Percentiles rank a stretch among this genome's conserved stretches.
phyloP scores from a whole-genome alignment of 2,888 invertebrate species.

The Eucera pruinosa region DNA sequence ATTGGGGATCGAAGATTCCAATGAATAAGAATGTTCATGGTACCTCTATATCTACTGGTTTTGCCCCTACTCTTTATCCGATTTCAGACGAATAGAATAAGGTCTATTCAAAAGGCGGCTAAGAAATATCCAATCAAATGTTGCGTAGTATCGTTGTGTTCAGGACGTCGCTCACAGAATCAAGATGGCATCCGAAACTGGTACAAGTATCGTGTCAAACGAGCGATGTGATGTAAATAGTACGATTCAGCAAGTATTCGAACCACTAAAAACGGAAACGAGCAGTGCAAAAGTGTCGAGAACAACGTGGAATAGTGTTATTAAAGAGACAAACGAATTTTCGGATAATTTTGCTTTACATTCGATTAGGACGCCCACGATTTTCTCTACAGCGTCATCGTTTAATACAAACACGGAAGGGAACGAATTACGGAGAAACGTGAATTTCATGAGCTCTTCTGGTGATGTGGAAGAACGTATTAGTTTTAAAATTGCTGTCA shows the following conservation, averaged over 20 bases:
- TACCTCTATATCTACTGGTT: constrained; percentile 70
- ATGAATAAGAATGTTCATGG: constrained; percentile 69
- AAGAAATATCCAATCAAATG: constrained; percentile 67
- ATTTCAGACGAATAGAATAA: constrained; percentile 61
- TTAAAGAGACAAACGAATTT: constrained; percentile 51
- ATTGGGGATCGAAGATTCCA: constrained; percentile 66
- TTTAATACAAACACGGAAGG: constrained; percentile 65
- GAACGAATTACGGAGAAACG: constrained; percentile 54
- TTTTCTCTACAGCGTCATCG: constrained; percentile 77
- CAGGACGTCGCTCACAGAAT: constrained; percentile 75
- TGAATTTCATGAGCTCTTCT: constrained; percentile 52
- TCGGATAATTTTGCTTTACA: constrained; percentile 44
- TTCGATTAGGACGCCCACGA: constrained; percentile 78
- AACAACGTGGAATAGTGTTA: constrained; percentile 56
- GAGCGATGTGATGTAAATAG: constrained; percentile 83
- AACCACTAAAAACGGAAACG: constrained; percentile 52
- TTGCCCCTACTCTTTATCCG: constrained; percentile 52
- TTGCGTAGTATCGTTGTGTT: constrained; percentile 72
- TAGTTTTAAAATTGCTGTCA: constrained; percentile 58
- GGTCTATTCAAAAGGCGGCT: constrained; percentile 64
- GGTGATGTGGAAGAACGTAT: constrained; percentile 63
- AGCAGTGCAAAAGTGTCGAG: constrained; percentile 53
- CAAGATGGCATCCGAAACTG: constrained; percentile 85
- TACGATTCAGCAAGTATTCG: constrained; percentile 60
- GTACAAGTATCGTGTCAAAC: constrained; percentile 83